Evolutionary conservation across 2,113 vertebrate genomes (phyloP).

Genomic region (Proterorhinus semilunaris): DNA sequence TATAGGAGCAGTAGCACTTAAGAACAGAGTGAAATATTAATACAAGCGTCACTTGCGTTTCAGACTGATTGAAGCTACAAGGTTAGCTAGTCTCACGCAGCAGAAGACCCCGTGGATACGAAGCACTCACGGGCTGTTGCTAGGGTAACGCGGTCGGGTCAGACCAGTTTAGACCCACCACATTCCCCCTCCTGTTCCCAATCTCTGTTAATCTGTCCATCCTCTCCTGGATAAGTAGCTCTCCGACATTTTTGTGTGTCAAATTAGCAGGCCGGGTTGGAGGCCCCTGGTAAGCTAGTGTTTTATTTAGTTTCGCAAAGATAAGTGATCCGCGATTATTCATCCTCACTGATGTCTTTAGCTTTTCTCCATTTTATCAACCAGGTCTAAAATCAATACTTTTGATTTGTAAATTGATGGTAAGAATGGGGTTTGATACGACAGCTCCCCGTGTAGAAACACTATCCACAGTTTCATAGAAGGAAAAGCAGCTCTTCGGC

Average conservation of each 20-base stretch:
- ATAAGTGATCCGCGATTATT: too few species aligned
- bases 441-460: constrained; percentile 32
- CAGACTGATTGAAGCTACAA: too few species aligned
- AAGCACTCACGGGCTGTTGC: constrained; percentile 59
- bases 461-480: constrained; percentile 30
- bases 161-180: constrained; percentile 46
- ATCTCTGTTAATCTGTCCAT: constrained; percentile 26
- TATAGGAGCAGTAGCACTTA: too few species aligned
- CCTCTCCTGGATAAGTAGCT: not conserved
- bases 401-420: constrained; percentile 35
- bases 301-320: too few species aligned
- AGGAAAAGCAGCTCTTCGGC: constrained; percentile 26
- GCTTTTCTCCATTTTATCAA: not conserved
- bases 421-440: constrained; percentile 24
- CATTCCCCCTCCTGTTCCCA: constrained; percentile 7
- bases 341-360: not conserved
- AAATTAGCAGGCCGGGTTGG: too few species aligned
- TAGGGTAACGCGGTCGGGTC: constrained; percentile 66
- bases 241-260: too few species aligned
- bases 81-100: too few species aligned
- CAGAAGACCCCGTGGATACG: too few species aligned
- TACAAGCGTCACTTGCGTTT: too few species aligned
- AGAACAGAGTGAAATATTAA: too few species aligned
- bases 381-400: not conserved
- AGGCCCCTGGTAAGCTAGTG: too few species aligned